Conservation (phyloP, 1,140 invertebrate species). For the Ephestia elutella region DNA sequence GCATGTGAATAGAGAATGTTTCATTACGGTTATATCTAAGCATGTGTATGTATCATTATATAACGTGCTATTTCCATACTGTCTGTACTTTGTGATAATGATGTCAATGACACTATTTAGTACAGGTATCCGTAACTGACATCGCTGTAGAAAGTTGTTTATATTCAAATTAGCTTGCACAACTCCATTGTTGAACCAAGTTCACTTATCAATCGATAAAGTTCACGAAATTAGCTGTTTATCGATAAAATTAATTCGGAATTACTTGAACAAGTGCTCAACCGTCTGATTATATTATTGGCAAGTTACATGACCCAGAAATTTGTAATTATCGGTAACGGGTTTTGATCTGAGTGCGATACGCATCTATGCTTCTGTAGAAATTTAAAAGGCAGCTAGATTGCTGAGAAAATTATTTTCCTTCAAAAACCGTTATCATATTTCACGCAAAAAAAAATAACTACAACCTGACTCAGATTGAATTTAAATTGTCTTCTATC, state of each 20-base stretch:
- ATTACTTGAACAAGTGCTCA: neutral
- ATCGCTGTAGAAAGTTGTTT: slow-evolving; percentile 38
- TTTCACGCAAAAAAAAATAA: too few species aligned
- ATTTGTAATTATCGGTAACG: too few species aligned
- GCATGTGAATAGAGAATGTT: too few species aligned
- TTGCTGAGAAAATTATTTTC: too few species aligned
- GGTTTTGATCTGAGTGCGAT: too few species aligned
- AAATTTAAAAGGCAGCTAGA: too few species aligned
- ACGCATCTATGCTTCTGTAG: too few species aligned
- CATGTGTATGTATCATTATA: too few species aligned
- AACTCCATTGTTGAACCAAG: slow-evolving; percentile 22
- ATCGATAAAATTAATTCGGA: slow-evolving; percentile 8
- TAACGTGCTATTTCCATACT: neutral
- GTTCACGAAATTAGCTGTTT: slow-evolving; percentile 18
- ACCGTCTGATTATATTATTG: neutral
- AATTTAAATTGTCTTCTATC: slow-evolving; percentile 28
- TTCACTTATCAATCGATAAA: slow-evolving; percentile 24
- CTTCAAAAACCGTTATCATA: too few species aligned
- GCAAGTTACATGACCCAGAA: slow-evolving; percentile 13
- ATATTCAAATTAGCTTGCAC: slow-evolving; percentile 40
- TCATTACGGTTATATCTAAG: too few species aligned
- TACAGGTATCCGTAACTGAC: slow-evolving; percentile 27
- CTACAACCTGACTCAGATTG: too few species aligned
- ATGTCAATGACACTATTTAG: slow-evolving; percentile 35
- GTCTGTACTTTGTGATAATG: neutral